These are phyloP conservation scores for Euura saliciscinereae DNA, from an alignment of 1,140 invertebrate genomes.

Conservation along the genomic window DNA sequence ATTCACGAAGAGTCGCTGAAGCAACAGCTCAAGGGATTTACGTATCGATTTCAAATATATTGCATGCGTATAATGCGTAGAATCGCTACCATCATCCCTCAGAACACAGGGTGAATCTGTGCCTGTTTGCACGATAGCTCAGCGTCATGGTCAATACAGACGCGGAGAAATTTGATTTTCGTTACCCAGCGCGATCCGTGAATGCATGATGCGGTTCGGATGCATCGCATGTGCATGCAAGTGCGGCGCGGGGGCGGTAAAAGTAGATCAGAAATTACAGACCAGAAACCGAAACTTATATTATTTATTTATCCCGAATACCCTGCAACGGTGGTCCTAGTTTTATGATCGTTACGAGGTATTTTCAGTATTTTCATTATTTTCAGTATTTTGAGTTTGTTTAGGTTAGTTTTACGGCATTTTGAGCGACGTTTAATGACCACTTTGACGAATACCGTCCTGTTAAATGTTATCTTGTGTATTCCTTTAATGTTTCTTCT, in stretches of 20 bases:
- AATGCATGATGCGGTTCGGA: no score
- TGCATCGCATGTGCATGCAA: no score
- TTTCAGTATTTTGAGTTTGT: neutral
- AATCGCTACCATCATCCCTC: constrained; percentile 10
- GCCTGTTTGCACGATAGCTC: constrained; percentile 40
- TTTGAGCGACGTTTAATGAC: neutral
- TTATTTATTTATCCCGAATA: neutral
- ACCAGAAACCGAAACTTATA: neutral
- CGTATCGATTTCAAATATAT: constrained; percentile 45
- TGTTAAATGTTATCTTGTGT: constrained; percentile 3
- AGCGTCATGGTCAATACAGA: constrained; percentile 43
- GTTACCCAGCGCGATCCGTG: no score
- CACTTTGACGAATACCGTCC: constrained; percentile 2
- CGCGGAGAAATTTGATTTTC: neutral
- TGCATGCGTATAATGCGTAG: constrained; percentile 26
- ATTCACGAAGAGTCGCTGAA: no score
- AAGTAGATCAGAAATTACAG: neutral
- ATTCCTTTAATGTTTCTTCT: constrained; percentile 3
- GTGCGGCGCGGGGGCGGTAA: no score
- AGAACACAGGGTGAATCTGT: constrained; percentile 20
- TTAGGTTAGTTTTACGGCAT: neutral
- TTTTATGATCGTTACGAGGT: neutral
- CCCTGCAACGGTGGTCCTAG: neutral
- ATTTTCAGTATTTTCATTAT: neutral
- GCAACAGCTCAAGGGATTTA: neutral